Evolutionary conservation across 2,888 invertebrate genomes (phyloP).

Genomic region (Scaptomyza polygonia): DNA sequence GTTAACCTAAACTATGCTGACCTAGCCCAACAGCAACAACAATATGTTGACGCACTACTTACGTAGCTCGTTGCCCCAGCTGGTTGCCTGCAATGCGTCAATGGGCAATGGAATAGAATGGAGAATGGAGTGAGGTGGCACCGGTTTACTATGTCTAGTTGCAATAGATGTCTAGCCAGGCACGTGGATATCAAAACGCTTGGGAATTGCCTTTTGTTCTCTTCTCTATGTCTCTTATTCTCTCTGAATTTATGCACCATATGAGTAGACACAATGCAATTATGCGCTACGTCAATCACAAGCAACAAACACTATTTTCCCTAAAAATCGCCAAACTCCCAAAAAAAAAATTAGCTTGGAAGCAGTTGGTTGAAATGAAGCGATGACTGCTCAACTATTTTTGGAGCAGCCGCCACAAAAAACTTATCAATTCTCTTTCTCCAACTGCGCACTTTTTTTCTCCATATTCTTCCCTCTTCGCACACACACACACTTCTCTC

Average conservation of each 20-base stretch:
- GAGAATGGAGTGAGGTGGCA: not conserved
- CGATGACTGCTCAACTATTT: slow-evolving; percentile 65
- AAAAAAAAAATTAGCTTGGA: slow-evolving; percentile 5
- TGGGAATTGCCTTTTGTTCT: slow-evolving; percentile 59
- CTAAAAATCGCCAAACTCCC: not conserved
- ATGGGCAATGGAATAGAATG: not conserved
- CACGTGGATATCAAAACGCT: slow-evolving; percentile 23
- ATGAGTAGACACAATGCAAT: slow-evolving; percentile 29
- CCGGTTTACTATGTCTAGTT: not conserved
- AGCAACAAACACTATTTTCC: not conserved
- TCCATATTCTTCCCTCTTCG: not conserved
- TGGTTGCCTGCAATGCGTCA: slow-evolving; percentile 5
- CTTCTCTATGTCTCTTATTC: not conserved
- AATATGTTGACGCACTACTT: not conserved
- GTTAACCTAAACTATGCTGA: slow-evolving; percentile 4
- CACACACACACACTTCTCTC: not conserved
- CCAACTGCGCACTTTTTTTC: slow-evolving; percentile 30
- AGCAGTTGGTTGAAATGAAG: slow-evolving; percentile 53
- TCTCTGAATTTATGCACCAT: slow-evolving; percentile 56
- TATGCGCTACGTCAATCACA: slow-evolving; percentile 9
- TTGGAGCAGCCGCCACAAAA: slow-evolving; percentile 59
- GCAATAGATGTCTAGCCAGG: slow-evolving; percentile 22
- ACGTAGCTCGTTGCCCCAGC: slow-evolving; percentile 4
- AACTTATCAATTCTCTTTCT: slow-evolving; percentile 54
- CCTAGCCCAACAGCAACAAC: slow-evolving; percentile 26